A percentile compares a stretch with the other conserved stretches of the same genome.
These are phyloP conservation scores for Orthosia cruda DNA, from an alignment of 2,888 invertebrate species.

Conservation along the genomic window DNA sequence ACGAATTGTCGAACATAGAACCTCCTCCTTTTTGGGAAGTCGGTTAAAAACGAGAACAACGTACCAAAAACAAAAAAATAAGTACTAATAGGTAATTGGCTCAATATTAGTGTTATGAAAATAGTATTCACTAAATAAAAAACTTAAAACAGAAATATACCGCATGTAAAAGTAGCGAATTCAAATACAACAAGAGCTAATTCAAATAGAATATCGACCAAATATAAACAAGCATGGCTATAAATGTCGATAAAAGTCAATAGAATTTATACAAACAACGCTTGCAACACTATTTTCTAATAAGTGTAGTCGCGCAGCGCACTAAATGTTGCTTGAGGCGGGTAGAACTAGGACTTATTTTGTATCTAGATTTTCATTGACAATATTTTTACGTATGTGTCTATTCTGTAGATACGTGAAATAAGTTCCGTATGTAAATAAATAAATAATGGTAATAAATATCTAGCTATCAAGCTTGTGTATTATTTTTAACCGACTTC, in stretches of 20 bases:
- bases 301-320: slow-evolving; percentile 14
- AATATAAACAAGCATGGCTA: slow-evolving; percentile 14
- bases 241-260: slow-evolving; percentile 43
- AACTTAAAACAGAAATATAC: not conserved
- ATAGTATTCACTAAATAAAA: not conserved
- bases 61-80: not conserved
- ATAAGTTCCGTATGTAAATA: not conserved
- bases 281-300: slow-evolving; percentile 41
- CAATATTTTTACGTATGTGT: not conserved
- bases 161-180: not conserved
- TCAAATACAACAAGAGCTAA: slow-evolving; percentile 14
- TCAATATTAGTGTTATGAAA: not conserved
- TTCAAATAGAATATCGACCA: slow-evolving; percentile 37
- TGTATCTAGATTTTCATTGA: not conserved
- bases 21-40: no score
- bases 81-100: no score
- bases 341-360: slow-evolving; percentile 2
- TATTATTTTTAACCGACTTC: no score
- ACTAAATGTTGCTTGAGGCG: slow-evolving; percentile 23
- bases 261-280: slow-evolving; percentile 28
- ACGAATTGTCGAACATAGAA: no score
- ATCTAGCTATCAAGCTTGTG: no score
- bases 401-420: not conserved
- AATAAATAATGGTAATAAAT: no score
- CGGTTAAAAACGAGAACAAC: not conserved